Evolutionary conservation across 2,797 vertebrate species (phyloP).

Genomic region (Gallinago nigripennis): DNA sequence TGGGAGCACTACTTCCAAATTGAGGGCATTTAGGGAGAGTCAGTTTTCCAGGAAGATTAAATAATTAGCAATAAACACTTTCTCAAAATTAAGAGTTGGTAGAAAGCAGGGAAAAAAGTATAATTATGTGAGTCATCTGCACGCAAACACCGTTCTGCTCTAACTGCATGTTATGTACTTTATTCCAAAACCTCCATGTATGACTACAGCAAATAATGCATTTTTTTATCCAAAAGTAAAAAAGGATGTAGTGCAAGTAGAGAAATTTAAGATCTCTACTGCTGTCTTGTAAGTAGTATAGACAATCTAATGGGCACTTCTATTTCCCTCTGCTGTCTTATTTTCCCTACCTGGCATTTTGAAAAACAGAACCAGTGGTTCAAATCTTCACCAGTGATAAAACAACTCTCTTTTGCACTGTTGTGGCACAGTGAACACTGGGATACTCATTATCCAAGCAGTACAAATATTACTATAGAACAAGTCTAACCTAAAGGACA

Average conservation of each 20-base stretch:
- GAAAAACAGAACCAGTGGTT: background rate
- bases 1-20: background rate
- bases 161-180: background rate
- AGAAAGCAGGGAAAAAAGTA: background rate
- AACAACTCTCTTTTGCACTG: background rate
- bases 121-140: background rate
- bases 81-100: background rate
- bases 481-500: background rate
- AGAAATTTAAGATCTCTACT: background rate
- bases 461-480: background rate
- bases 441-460: background rate
- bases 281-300: background rate
- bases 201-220: background rate
- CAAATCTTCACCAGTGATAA: background rate
- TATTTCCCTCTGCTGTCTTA: background rate
- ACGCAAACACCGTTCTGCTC: background rate
- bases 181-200: background rate
- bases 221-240: background rate
- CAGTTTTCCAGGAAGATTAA: background rate
- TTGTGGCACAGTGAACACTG: background rate
- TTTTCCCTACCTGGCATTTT: background rate
- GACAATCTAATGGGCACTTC: background rate
- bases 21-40: background rate
- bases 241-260: background rate
- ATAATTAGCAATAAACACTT: background rate